phyloP scores from a whole-genome alignment of 2,113 vertebrate genomes.

The Mobula birostris region DNA sequence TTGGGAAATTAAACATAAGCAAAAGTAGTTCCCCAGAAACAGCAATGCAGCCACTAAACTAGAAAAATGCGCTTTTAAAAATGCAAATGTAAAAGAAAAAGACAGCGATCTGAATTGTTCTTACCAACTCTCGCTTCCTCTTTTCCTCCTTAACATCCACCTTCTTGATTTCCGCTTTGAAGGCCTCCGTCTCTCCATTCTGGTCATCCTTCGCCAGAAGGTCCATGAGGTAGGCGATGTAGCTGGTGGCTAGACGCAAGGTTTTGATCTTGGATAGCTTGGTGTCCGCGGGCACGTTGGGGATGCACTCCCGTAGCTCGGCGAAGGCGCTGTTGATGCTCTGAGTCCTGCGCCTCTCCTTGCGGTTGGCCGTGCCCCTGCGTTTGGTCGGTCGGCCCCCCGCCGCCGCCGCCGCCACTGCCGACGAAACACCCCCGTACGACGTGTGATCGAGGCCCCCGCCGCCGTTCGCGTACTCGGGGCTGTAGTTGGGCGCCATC shows the following conservation, averaged over 20 bases:
- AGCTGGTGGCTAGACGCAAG: conserved; percentile 91
- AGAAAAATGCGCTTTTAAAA: not conserved
- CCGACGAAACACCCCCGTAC: conserved; percentile 73
- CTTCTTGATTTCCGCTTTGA: conserved; percentile 97
- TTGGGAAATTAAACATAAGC: not conserved
- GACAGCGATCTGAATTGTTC: conserved; percentile 43
- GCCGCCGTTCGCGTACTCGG: conserved; percentile 79
- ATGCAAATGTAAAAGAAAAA: too few species aligned
- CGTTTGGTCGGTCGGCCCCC: conserved; percentile 75
- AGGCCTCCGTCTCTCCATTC: conserved; percentile 90
- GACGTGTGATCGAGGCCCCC: conserved; percentile 76
- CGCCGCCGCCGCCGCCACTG: conserved; percentile 65
- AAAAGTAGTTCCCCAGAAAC: not conserved
- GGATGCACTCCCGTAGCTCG: conserved; percentile 90
- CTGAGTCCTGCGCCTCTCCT: conserved; percentile 94
- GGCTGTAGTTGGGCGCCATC: conserved; percentile 87
- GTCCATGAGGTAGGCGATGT: conserved; percentile 99
- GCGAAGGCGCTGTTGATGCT: conserved; percentile 98
- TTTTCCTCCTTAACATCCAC: conserved; percentile 89
- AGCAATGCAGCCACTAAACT: not conserved
- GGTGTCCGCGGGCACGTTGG: conserved; percentile 93
- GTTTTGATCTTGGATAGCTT: conserved; percentile 98
- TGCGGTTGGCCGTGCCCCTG: conserved; percentile 91
- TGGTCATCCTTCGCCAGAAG: conserved; percentile 95
- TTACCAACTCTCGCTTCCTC: conserved; percentile 90